These are phyloP conservation scores for Pseudococcus viburni DNA, from an alignment of 2,888 invertebrate genomes.

Conservation along the genomic window DNA sequence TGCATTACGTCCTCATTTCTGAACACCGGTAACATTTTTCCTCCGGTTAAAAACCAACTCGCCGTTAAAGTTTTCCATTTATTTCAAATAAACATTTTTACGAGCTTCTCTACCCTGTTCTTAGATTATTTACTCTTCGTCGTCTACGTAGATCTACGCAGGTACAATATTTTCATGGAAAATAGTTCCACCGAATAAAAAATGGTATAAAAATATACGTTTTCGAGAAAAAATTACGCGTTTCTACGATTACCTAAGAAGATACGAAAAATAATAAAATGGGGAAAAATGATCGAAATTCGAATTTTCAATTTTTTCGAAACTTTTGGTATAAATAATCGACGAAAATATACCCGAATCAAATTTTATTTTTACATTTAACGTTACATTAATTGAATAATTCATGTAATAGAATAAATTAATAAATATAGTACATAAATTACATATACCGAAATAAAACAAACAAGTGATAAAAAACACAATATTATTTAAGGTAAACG, in stretches of 20 bases:
- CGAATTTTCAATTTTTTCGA: neutral
- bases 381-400: slow-evolving; percentile 20
- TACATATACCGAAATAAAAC: slow-evolving; percentile 38
- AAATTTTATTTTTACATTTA: slow-evolving; percentile 48
- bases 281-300: neutral
- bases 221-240: neutral
- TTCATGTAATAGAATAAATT: slow-evolving; percentile 20
- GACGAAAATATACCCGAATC: slow-evolving; percentile 32
- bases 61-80: neutral
- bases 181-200: neutral
- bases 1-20: neutral
- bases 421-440: slow-evolving; percentile 25
- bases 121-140: neutral
- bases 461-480: slow-evolving; percentile 34
- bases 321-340: neutral
- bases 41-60: neutral
- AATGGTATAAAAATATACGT: neutral
- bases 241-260: neutral
- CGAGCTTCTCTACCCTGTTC: neutral
- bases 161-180: neutral
- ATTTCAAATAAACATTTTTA: neutral
- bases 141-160: neutral
- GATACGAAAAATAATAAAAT: neutral
- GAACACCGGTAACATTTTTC: neutral
- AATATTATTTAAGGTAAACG: slow-evolving; percentile 1